phyloP scores from a whole-genome alignment of 2,797 vertebrate species.

The Cottoperca gobio region DNA sequence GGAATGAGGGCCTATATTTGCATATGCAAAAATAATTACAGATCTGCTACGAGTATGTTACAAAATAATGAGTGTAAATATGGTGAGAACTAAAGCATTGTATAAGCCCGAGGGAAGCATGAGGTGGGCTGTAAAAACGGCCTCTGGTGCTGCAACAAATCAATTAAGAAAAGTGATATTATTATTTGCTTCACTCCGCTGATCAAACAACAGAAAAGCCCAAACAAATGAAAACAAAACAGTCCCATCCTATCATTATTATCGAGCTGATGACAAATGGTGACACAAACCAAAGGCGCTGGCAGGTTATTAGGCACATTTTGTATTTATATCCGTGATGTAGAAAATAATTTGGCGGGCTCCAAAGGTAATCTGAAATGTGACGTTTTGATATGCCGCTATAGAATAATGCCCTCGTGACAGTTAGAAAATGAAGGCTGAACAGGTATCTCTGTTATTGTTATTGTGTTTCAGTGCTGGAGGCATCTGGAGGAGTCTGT shows the following conservation, averaged over 20 bases:
- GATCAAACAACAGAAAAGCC: slow-evolving; percentile 44
- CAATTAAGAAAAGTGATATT: slow-evolving; percentile 68
- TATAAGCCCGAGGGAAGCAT: slow-evolving; percentile 53
- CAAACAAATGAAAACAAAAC: slow-evolving; percentile 64
- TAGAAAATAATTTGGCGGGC: slow-evolving; percentile 77
- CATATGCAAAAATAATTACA: slow-evolving; percentile 71
- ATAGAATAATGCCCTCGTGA: slow-evolving; percentile 79
- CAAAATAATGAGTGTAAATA: slow-evolving; percentile 74
- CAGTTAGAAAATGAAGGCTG: slow-evolving; percentile 79
- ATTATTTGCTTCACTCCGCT: slow-evolving; percentile 62
- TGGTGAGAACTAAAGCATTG: slow-evolving; percentile 57
- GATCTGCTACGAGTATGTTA: slow-evolving; percentile 69
- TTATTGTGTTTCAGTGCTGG: slow-evolving; percentile 77
- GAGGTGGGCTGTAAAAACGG: slow-evolving; percentile 68
- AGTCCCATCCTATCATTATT: slow-evolving; percentile 76
- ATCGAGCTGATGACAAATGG: slow-evolving; percentile 88
- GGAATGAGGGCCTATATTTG: slow-evolving; percentile 63
- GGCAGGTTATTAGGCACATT: slow-evolving; percentile 98
- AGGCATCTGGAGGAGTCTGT: slow-evolving; percentile 75
- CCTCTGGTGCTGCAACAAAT: slow-evolving; percentile 74
- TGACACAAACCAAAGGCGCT: slow-evolving; percentile 94
- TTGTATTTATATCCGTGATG: slow-evolving; percentile 89
- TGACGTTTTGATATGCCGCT: slow-evolving; percentile 65
- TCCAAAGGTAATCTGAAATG: slow-evolving; percentile 74
- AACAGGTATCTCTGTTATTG: slow-evolving; percentile 76